phyloP scores from a whole-genome alignment of 2,888 invertebrate genomes.

The Ectemnius cavifrons region DNA sequence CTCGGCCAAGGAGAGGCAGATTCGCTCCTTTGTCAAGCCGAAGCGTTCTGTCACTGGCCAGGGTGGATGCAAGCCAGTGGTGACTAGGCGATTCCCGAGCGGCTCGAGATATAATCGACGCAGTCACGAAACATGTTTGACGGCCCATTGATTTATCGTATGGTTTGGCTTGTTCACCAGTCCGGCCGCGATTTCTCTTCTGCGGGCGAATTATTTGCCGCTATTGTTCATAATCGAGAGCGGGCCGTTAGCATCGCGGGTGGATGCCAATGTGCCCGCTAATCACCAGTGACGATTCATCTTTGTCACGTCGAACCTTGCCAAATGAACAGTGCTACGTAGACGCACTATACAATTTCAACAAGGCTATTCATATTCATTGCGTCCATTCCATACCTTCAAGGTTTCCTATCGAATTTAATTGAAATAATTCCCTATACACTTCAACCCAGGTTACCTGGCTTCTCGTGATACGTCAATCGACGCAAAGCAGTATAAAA shows the following conservation, averaged over 20 bases:
- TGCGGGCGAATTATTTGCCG: not conserved
- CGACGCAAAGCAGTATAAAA: no score
- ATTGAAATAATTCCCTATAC: no score
- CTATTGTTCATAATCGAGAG: slow-evolving; percentile 3
- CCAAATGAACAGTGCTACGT: no score
- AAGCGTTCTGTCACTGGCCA: not conserved
- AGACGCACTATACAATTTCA: no score
- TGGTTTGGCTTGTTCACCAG: not conserved
- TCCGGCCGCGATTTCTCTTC: slow-evolving; percentile 1
- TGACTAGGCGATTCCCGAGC: slow-evolving; percentile 1
- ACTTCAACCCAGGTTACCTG: no score
- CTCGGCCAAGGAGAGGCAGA: not conserved
- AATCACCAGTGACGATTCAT: not conserved
- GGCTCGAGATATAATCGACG: slow-evolving; percentile 5
- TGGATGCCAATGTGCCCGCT: not conserved
- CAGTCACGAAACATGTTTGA: slow-evolving; percentile 1
- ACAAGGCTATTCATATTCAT: no score
- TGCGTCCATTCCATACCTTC: no score
- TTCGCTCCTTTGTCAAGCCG: not conserved
- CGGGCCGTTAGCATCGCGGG: not conserved
- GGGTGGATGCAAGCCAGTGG: not conserved
- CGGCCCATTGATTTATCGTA: slow-evolving; percentile 6
- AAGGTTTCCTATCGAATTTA: no score
- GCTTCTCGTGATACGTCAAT: no score
- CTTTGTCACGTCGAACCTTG: not conserved